These are phyloP conservation scores for Xiphorhynchus elegans DNA, from an alignment of 2,113 vertebrate species.

Conservation along the genomic window DNA sequence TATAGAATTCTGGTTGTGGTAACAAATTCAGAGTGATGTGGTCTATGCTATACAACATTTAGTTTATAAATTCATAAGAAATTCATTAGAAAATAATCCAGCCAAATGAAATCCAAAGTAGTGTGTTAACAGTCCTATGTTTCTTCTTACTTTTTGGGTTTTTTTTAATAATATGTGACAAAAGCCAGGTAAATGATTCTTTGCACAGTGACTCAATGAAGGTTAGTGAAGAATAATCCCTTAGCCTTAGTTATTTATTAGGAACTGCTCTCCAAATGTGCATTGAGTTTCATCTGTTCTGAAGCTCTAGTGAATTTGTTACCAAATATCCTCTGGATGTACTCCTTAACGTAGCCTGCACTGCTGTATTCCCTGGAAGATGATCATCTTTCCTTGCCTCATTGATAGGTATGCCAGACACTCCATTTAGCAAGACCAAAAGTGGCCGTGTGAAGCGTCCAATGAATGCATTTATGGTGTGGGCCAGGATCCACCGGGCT, in stretches of 20 bases:
- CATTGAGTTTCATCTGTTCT: not conserved
- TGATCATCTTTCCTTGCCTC: constrained; percentile 53
- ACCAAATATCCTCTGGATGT: not conserved
- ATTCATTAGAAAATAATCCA: not conserved
- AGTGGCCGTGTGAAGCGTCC: constrained; percentile 83
- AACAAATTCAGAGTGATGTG: not conserved
- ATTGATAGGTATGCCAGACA: constrained; percentile 75
- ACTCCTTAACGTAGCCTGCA: not conserved
- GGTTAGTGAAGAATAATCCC: not conserved
- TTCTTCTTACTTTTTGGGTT: accelerated
- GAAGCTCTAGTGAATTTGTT: not conserved
- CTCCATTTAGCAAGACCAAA: constrained; percentile 74
- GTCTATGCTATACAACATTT: accelerated
- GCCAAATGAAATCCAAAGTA: not conserved
- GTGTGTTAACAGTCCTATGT: not conserved
- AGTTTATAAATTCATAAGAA: not conserved
- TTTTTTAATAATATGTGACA: not conserved
- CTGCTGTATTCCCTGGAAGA: not conserved
- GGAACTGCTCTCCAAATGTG: not conserved
- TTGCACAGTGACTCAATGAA: not conserved
- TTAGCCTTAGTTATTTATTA: not conserved
- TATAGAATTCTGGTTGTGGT: not conserved
- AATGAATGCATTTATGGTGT: constrained; percentile 89
- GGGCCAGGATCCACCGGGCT: constrained; percentile 81
- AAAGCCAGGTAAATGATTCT: not conserved